A percentile compares a stretch with the other conserved stretches of the same genome.
phyloP scores from a whole-genome alignment of 2,113 vertebrate genomes.

The Myotis davidii region DNA sequence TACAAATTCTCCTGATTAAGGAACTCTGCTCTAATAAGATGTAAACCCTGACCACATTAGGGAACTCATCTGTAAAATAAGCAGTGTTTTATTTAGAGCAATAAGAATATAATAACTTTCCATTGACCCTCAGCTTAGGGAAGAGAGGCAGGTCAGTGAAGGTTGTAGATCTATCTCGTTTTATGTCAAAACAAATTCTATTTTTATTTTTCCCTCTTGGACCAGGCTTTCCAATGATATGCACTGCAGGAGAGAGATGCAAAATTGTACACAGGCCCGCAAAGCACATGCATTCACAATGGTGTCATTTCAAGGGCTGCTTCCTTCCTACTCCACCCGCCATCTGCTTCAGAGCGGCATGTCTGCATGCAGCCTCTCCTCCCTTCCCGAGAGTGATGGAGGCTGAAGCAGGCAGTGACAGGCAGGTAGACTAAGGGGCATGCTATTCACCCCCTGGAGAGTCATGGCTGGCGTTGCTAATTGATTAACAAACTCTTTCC shows the following conservation, averaged over 20 bases:
- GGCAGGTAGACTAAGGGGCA: neutral
- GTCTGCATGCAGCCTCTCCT: neutral
- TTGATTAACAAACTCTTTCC: neutral
- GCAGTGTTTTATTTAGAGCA: constrained; percentile 52
- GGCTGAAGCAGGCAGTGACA: neutral
- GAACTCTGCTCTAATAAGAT: constrained; percentile 40
- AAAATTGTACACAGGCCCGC: neutral
- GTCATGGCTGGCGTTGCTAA: neutral
- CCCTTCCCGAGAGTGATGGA: neutral
- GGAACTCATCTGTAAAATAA: constrained; percentile 11
- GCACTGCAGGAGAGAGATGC: neutral
- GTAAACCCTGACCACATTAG: neutral
- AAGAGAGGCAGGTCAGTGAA: constrained; percentile 35
- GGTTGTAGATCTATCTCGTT: constrained; percentile 55
- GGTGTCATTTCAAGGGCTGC: constrained; percentile 2
- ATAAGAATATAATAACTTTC: constrained; percentile 29
- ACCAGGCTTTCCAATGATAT: neutral
- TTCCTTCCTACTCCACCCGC: neutral
- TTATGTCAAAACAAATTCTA: constrained; percentile 69
- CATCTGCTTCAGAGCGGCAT: neutral
- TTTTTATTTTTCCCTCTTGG: constrained; percentile 42
- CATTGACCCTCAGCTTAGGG: constrained; percentile 37
- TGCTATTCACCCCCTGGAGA: neutral
- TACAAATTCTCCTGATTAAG: constrained; percentile 64
- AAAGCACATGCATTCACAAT: neutral